Conservation (phyloP, 1,140 invertebrate genomes). For the Samia ricini region DNA sequence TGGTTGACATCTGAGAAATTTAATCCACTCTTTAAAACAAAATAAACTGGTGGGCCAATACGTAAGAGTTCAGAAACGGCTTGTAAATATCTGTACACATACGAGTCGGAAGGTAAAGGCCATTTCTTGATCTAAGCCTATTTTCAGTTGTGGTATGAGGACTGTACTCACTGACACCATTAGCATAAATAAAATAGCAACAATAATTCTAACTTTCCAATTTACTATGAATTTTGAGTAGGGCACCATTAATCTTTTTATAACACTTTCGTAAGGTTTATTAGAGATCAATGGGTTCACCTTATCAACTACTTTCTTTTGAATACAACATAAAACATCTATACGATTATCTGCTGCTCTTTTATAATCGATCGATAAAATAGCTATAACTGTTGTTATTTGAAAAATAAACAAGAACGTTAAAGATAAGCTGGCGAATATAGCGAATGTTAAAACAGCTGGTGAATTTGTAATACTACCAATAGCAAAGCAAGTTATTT, state of each 20-base stretch:
- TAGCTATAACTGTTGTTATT: slow-evolving; percentile 92
- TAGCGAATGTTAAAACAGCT: slow-evolving; percentile 93
- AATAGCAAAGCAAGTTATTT: slow-evolving; percentile 94
- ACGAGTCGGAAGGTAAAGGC: slow-evolving; percentile 93
- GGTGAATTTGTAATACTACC: slow-evolving; percentile 92
- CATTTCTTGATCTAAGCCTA: slow-evolving; percentile 93
- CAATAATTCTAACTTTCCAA: slow-evolving; percentile 71
- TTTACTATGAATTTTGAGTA: slow-evolving; percentile 58
- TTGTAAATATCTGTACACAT: slow-evolving; percentile 89
- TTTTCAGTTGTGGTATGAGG: slow-evolving; percentile 80
- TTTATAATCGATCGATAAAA: slow-evolving; percentile 88
- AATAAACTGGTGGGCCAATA: slow-evolving; percentile 94
- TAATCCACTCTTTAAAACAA: slow-evolving; percentile 88
- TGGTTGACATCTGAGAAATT: slow-evolving; percentile 82
- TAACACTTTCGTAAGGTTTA: slow-evolving; percentile 42
- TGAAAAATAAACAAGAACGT: slow-evolving; percentile 93
- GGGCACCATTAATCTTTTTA: slow-evolving; percentile 54
- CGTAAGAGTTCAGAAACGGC: slow-evolving; percentile 86
- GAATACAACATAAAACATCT: slow-evolving; percentile 86
- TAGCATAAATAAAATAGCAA: slow-evolving; percentile 80
- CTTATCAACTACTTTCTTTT: slow-evolving; percentile 59
- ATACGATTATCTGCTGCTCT: slow-evolving; percentile 80
- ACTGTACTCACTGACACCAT: slow-evolving; percentile 78
- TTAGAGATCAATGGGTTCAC: slow-evolving; percentile 52
- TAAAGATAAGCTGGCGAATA: slow-evolving; percentile 92